Conservation (phyloP, 2,113 vertebrate species). For the Dromas ardeola region DNA sequence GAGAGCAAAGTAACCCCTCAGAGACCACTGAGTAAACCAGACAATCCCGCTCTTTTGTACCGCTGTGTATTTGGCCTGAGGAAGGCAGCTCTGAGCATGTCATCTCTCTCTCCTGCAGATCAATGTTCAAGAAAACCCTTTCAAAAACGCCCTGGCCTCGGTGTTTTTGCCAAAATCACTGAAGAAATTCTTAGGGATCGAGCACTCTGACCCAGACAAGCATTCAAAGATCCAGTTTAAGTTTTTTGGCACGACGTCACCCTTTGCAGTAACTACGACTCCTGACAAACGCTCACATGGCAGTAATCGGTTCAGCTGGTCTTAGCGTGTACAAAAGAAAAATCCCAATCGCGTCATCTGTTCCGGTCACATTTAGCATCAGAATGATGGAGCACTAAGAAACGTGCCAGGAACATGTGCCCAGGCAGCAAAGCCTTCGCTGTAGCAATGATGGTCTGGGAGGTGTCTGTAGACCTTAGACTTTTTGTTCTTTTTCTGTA, state of each 20-base stretch:
- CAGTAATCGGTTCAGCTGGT: background rate
- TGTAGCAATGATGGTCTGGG: background rate
- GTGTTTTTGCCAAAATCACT: slow-evolving; percentile 82
- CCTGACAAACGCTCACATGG: background rate
- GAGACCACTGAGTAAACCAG: background rate
- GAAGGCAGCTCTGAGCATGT: background rate
- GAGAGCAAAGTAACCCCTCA: background rate
- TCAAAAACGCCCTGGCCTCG: slow-evolving; percentile 57
- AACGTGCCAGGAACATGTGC: background rate
- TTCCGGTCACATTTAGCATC: background rate
- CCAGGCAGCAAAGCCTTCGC: background rate
- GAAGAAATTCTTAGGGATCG: background rate
- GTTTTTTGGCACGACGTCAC: slow-evolving; percentile 80
- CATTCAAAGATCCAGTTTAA: slow-evolving; percentile 83
- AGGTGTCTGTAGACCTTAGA: background rate
- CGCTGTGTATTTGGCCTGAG: background rate
- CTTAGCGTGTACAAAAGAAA: background rate
- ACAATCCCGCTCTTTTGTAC: background rate
- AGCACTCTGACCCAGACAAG: background rate
- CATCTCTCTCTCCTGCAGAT: slow-evolving; percentile 71
- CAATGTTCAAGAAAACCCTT: slow-evolving; percentile 64
- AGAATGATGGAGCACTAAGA: background rate
- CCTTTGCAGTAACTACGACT: slow-evolving; percentile 80
- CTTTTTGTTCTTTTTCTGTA: background rate
- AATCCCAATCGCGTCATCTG: background rate